Percentiles rank a stretch among this genome's conserved stretches.
Evolutionary conservation across 2,797 vertebrate genomes (phyloP).

Genomic region (Chelonia mydas): DNA sequence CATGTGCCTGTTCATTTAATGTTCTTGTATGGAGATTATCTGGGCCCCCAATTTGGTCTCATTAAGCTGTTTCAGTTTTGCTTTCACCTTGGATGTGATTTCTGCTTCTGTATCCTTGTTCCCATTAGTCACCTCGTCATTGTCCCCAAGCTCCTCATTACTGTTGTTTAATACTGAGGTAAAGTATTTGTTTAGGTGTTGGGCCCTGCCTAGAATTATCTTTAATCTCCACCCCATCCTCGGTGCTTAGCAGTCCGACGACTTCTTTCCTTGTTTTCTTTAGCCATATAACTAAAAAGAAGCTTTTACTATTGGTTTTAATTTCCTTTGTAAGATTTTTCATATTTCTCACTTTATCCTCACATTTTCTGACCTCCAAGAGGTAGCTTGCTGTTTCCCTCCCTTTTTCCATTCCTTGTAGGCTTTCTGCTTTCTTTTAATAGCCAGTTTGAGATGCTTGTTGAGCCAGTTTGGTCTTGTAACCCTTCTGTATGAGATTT

Average conservation of each 20-base stretch:
- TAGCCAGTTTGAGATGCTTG: background rate
- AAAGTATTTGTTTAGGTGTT: background rate
- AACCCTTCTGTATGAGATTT: background rate
- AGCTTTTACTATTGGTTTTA: background rate
- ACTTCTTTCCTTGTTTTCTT: background rate
- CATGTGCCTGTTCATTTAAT: too few relatives aligned
- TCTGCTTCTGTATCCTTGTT: background rate
- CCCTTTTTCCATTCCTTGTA: background rate
- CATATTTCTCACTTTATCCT: background rate
- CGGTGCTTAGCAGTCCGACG: background rate
- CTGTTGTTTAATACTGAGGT: background rate
- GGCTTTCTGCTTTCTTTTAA: too few relatives aligned
- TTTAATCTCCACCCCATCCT: background rate
- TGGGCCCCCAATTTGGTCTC: background rate
- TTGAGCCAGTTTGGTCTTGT: background rate
- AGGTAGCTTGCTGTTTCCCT: background rate
- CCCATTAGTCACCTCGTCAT: background rate
- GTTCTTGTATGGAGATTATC: background rate
- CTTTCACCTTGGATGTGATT: background rate
- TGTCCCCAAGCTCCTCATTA: background rate
- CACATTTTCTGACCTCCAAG: fast-evolving
- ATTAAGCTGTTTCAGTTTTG: background rate
- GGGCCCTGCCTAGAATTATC: background rate
- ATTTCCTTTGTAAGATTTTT: background rate
- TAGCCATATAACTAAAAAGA: background rate